Evolutionary conservation across 2,113 vertebrate species (phyloP).

Genomic region (Tetrao urogallus): DNA sequence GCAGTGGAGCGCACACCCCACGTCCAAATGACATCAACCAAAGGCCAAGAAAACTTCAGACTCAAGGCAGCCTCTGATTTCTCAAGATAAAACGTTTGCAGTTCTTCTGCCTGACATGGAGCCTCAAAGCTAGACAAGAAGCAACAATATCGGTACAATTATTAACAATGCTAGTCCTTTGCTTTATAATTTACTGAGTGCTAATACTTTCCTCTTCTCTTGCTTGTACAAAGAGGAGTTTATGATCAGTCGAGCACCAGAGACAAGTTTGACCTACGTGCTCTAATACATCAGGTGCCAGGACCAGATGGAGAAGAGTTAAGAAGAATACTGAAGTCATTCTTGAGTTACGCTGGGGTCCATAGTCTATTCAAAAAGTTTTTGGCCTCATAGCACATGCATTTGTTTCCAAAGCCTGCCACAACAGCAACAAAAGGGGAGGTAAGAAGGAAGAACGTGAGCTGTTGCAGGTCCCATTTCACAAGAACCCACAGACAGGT

Average conservation of each 20-base stretch:
- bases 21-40: not conserved
- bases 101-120: not conserved
- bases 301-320: conserved; percentile 4
- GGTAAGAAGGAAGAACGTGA: not conserved
- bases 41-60: not conserved
- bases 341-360: conserved; percentile 25
- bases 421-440: not conserved
- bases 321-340: not conserved
- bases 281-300: conserved; percentile 35
- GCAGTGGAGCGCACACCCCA: accelerated
- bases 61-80: not conserved
- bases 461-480: not conserved
- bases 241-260: not conserved
- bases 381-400: not conserved
- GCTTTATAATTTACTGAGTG: conserved; percentile 14
- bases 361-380: not conserved
- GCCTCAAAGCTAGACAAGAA: not conserved
- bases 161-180: not conserved
- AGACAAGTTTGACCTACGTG: conserved; percentile 2
- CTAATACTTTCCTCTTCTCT: not conserved
- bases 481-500: not conserved
- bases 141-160: not conserved
- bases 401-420: conserved; percentile 38
- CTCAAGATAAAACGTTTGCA: not conserved
- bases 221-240: conserved; percentile 17